Conservation (phyloP, 2,797 vertebrate genomes). For the Meda fulgida region DNA sequence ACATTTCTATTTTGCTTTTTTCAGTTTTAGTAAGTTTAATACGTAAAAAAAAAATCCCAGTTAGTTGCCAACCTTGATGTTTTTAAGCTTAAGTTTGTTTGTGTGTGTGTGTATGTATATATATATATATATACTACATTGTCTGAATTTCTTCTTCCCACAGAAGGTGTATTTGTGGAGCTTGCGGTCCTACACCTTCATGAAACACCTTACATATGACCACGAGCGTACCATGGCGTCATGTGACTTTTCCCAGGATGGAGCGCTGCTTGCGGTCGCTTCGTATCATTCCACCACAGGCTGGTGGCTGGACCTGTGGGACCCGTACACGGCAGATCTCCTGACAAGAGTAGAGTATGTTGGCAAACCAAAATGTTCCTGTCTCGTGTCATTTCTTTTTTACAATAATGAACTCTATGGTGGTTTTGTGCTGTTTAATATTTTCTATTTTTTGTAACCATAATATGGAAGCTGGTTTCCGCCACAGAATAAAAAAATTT, state of each 20-base stretch:
- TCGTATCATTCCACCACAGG: slow-evolving; percentile 81
- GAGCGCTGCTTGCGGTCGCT: slow-evolving; percentile 89
- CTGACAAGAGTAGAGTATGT: slow-evolving; percentile 88
- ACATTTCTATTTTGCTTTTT: too few relatives aligned
- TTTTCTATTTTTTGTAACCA: neutral
- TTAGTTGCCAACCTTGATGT: neutral
- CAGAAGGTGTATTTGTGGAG: slow-evolving; percentile 94
- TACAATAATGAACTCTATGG: neutral
- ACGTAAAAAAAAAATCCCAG: too few relatives aligned
- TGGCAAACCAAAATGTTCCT: neutral
- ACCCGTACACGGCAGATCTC: slow-evolving; percentile 92
- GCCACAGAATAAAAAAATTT: neutral
- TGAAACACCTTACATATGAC: slow-evolving; percentile 86
- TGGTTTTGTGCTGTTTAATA: neutral
- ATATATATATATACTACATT: neutral
- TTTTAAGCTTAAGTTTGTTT: neutral
- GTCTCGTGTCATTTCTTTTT: neutral
- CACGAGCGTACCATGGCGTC: slow-evolving; percentile 84
- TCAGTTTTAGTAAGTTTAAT: too few relatives aligned
- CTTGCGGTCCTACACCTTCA: slow-evolving; percentile 89
- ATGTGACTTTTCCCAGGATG: slow-evolving; percentile 94
- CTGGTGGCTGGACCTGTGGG: slow-evolving; percentile 93
- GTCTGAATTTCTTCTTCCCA: neutral
- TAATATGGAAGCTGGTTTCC: neutral
- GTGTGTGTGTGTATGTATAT: too few relatives aligned